Evolutionary conservation across 64 coral and sea anemone genomes (phyloP).

Genomic region (Pachyseris speciosa): DNA sequence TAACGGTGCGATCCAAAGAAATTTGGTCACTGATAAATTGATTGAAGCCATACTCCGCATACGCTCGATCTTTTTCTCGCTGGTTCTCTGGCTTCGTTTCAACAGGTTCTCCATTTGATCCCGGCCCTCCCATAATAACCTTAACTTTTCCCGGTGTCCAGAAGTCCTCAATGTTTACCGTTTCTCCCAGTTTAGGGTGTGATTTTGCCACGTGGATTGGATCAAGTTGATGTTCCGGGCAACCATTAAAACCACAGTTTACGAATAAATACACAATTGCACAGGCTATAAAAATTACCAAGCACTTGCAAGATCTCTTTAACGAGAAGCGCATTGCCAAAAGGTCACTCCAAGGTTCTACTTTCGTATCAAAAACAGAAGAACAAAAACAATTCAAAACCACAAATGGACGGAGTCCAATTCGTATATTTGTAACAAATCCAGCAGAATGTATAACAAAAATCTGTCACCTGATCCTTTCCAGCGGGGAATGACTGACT

Average conservation of each 20-base stretch:
- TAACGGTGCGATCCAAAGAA: conserved; percentile 80
- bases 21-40: conserved; percentile 96
- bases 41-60: conserved; percentile 94
- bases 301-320: conserved; percentile 65
- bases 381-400: background rate
- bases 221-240: conserved; percentile 10
- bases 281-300: background rate
- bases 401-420: background rate
- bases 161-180: conserved; percentile 83
- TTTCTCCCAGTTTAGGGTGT: conserved; percentile 61
- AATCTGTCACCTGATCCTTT: background rate
- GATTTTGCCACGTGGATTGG: conserved; percentile 46
- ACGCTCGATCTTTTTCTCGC: conserved; percentile 71
- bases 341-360: background rate
- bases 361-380: background rate
- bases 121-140: conserved; percentile 49
- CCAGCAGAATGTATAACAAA: background rate
- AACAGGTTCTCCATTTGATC: conserved; percentile 82
- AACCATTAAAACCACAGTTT: conserved; percentile 36
- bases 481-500: background rate
- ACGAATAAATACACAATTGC: conserved; percentile 57
- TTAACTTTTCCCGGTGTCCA: conserved; percentile 86
- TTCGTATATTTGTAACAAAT: background rate
- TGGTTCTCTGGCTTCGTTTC: conserved; percentile 74
- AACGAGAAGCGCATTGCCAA: conserved; percentile 41